Evolutionary conservation across 2,797 vertebrate species (phyloP), one percentile per base, ranked within the genome.

Genomic region (Huso huso): DNA sequence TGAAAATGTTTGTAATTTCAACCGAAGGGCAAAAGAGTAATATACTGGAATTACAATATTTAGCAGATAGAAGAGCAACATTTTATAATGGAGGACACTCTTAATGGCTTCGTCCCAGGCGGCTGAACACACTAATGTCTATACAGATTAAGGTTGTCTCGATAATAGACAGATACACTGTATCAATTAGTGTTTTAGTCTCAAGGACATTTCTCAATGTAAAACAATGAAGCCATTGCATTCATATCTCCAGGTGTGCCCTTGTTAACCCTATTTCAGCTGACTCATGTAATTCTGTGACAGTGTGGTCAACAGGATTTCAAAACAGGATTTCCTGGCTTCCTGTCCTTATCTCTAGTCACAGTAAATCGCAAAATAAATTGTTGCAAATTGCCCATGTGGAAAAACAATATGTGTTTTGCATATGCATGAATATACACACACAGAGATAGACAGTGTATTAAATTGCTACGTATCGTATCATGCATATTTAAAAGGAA

Each of bases 1-100:
- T 37, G 37, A 37, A 37, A 37, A 37, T 37, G 37, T 37, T 50
- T 48, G 23, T 49, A 18, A 18, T 18, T 18, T 18, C 18, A 18
- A 48, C 7, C 18, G 6, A 8, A 61, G 49, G 18, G 48, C 15
- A 48, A 23, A 49, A 37, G 51, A 37, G 7, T 66, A 72, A 37
- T 37, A 37, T 37, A 37, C 48, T 1, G 51, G 73, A 65, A 71
- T 68, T 65, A 52, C 49, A 58, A 50, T 1, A 6, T 10, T n/a
- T 69, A 6, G 1, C 10, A 11, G 65, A 63, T 69, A 6, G 1
- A 8, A 11, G 65, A 63, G 13, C 18, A 53, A 51, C 18, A 48
- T 8, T 15, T 8, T 49, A 55, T 11, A 52, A 49, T 12, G 10
- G 9, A 10, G 55, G 12, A 60, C 49, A 7, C 8, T 53, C 65